Base-by-base conservation (phyloP, 2,797 vertebrate species). In the Acanthopagrus latus region DNA sequence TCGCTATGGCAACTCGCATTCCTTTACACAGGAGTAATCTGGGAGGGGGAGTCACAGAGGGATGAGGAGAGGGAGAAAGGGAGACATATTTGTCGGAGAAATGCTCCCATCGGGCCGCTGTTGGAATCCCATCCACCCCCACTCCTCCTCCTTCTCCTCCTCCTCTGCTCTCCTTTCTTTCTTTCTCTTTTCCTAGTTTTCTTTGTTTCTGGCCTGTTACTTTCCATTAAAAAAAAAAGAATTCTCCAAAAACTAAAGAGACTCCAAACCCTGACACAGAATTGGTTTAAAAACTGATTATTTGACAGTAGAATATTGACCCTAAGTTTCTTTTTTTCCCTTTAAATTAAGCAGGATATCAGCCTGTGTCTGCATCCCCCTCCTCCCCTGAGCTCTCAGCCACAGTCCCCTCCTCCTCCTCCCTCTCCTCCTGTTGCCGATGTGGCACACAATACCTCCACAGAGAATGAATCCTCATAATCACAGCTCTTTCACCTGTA, bases 1-100 rank as follows among this genome's bases (percentile, higher is more conserved):
- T 96, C 92, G 56, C 97, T 95, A 94, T 95, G 96, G 96, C 91
- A 96, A 96, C 96, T 81, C 46, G 38, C 97, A 99, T 98, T 98
- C 97, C 95, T 96, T 91, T 76, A 87, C 81, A 92, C 80, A 86
- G 92, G 91, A 95, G 96, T 96, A 96, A 97, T 92, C 82, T 88
- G 91, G 88, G 91, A 91, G 93, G 93, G 90, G 81, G 83, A 76
- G 80, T 83, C 68, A 86, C 66, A 67, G 86, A 47, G 64, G 88
- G 89, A 93, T 92, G 94, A 90, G 33, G 70, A 86, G 91, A 93
- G 93, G 92, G 92, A 89, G 44, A 5, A 10, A 41, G 83, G 88
- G 93, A 91, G 92, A 78, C 80, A 86, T 44, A 41, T 73, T 47
- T 65, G 75, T 69, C 4, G 21, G 74, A 85, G 75, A 90, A 85